phyloP scores from a whole-genome alignment of 2,888 invertebrate genomes.

The Muschampia plurimacula region DNA sequence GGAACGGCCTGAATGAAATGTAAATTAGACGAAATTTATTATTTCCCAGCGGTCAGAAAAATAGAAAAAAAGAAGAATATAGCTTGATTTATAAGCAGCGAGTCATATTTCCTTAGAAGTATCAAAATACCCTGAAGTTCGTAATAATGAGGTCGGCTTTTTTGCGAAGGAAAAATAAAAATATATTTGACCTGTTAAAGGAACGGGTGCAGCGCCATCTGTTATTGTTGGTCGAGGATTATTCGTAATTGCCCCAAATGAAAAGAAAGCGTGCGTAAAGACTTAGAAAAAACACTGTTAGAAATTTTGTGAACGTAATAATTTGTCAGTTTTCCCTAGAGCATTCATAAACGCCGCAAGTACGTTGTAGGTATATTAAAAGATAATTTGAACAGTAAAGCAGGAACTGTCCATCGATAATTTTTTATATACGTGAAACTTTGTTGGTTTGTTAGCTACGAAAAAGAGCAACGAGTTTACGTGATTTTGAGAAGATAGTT shows the following conservation, averaged over 20 bases:
- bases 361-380: too few relatives aligned
- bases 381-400: too few relatives aligned
- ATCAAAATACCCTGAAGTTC: slow-evolving; percentile 44
- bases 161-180: slow-evolving; percentile 5
- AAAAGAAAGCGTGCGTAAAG: background rate
- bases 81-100: slow-evolving; percentile 70
- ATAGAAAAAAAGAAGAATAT: slow-evolving; percentile 58
- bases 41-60: slow-evolving; percentile 73
- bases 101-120: slow-evolving; percentile 40
- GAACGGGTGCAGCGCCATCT: slow-evolving; percentile 1
- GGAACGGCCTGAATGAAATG: slow-evolving; percentile 74
- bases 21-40: slow-evolving; percentile 80
- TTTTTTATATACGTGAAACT: too few relatives aligned
- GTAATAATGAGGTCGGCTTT: slow-evolving; percentile 42
- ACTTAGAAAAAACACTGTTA: background rate
- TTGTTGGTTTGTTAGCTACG: too few relatives aligned
- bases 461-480: too few relatives aligned
- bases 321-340: too few relatives aligned
- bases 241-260: slow-evolving; percentile 1
- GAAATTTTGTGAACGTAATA: too few relatives aligned
- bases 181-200: background rate
- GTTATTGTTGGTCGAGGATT: slow-evolving; percentile 7
- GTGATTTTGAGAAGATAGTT: too few relatives aligned
- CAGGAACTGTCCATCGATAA: too few relatives aligned
- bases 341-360: too few relatives aligned